Evolutionary conservation across 2,888 invertebrate species (phyloP).

Genomic region (Morinoia aosen): DNA sequence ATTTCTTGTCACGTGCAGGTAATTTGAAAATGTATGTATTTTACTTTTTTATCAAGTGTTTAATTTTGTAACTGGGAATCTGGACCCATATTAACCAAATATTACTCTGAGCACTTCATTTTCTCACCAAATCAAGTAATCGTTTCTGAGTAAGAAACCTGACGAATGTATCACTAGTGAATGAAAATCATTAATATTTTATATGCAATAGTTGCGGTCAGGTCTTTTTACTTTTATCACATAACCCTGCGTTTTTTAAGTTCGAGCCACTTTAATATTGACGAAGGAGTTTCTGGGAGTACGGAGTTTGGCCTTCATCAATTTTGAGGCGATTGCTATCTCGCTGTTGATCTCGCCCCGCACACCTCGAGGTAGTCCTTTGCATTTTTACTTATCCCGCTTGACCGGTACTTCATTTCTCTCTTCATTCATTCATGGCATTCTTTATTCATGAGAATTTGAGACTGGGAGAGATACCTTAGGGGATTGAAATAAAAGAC

Average conservation of each 20-base stretch:
- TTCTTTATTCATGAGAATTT: slow-evolving; percentile 41
- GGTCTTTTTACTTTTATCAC: not conserved
- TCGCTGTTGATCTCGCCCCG: not conserved
- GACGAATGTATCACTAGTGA: not conserved
- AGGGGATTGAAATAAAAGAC: slow-evolving; percentile 14
- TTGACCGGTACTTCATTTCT: slow-evolving; percentile 44
- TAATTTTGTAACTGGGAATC: not conserved
- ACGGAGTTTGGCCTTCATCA: slow-evolving; percentile 1
- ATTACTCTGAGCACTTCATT: not conserved
- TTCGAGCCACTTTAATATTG: not conserved
- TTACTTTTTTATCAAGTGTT: not conserved
- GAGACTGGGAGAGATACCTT: not conserved
- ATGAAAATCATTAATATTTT: not conserved
- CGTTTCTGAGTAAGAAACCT: not conserved
- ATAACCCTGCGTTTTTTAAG: not conserved
- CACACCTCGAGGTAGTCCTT: slow-evolving; percentile 8
- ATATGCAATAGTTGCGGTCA: not conserved
- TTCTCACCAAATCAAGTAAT: not conserved
- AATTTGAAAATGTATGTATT: not conserved
- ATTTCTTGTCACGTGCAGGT: not conserved
- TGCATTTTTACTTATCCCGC: slow-evolving; percentile 40
- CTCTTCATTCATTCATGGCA: slow-evolving; percentile 45
- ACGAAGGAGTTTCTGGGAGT: not conserved
- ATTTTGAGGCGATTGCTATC: slow-evolving; percentile 23
- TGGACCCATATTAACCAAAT: not conserved